Conservation (phyloP, 2,888 invertebrate species). For the Bimastos eiseni region DNA sequence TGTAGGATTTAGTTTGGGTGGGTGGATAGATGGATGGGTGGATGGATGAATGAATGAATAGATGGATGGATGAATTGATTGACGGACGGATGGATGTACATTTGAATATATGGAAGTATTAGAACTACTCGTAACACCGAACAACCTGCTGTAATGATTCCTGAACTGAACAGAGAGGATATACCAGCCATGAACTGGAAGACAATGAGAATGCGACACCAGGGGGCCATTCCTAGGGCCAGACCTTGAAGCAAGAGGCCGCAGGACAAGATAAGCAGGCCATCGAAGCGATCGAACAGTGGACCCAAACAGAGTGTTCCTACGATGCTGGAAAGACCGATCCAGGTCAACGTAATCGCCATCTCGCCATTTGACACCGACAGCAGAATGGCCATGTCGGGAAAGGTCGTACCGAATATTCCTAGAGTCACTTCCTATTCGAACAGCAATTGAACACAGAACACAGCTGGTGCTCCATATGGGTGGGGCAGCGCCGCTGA, state of each 20-base stretch:
- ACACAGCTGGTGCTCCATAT: neutral
- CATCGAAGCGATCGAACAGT: constrained; percentile 33
- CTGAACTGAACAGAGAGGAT: constrained; percentile 23
- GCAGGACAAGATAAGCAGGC: constrained; percentile 16
- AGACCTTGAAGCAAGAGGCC: constrained; percentile 26
- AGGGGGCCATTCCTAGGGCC: constrained; percentile 25
- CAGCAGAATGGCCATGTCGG: constrained; percentile 28
- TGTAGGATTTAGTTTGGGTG: too few species aligned
- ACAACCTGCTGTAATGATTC: constrained; percentile 33
- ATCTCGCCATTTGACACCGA: constrained; percentile 29
- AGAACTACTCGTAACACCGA: too few species aligned
- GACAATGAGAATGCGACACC: constrained; percentile 24
- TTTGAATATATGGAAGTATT: too few species aligned
- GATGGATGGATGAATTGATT: too few species aligned
- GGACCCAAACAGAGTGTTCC: constrained; percentile 33
- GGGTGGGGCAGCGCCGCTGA: neutral
- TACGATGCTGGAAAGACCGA: constrained; percentile 23
- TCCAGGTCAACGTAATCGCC: constrained; percentile 35
- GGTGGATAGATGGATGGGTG: too few species aligned
- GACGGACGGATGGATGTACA: too few species aligned
- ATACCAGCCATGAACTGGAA: constrained; percentile 24
- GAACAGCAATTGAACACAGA: neutral
- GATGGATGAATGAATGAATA: too few species aligned
- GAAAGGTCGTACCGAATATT: constrained; percentile 33
- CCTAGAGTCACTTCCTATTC: constrained; percentile 33